Conservation (phyloP, 2,113 vertebrate genomes). For the Steatornis caripensis region DNA sequence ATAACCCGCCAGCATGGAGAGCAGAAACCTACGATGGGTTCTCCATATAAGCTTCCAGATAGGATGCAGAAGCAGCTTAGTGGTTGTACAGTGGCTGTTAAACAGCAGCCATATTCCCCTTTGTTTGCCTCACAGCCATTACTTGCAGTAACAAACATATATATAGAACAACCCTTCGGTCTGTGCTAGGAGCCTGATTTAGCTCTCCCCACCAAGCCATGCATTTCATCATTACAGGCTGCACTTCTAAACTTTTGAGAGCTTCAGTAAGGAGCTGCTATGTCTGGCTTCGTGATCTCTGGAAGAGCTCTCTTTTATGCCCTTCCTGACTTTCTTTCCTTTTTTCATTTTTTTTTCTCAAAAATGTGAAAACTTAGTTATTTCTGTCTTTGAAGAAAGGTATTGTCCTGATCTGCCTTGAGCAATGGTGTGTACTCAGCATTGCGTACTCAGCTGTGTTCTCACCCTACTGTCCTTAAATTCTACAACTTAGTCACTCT, state of each 20-base stretch:
- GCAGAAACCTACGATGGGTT: neutral
- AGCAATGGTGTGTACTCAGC: neutral
- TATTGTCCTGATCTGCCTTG: neutral
- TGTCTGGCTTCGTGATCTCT: neutral
- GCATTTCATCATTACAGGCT: neutral
- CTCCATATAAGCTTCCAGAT: neutral
- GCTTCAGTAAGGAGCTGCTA: neutral
- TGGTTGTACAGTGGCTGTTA: neutral
- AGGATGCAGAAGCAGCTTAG: neutral
- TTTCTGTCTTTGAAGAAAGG: neutral
- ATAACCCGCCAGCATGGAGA: neutral
- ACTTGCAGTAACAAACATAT: slow-evolving; percentile 1
- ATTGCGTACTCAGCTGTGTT: too few species aligned
- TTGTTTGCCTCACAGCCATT: neutral
- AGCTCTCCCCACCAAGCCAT: slow-evolving; percentile 28
- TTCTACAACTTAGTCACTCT: neutral
- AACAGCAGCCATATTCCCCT: neutral
- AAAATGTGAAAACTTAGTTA: neutral
- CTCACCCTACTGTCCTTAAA: neutral
- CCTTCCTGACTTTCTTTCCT: too few species aligned
- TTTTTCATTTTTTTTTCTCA: neutral
- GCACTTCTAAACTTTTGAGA: neutral
- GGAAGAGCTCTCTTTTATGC: slow-evolving; percentile 12
- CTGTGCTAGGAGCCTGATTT: slow-evolving; percentile 44
- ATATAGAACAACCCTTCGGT: neutral